Evolutionary conservation across 64 coral and sea anemone species (phyloP), one percentile per base, ranked within the genome.

Genomic region (Orbicella faveolata): DNA sequence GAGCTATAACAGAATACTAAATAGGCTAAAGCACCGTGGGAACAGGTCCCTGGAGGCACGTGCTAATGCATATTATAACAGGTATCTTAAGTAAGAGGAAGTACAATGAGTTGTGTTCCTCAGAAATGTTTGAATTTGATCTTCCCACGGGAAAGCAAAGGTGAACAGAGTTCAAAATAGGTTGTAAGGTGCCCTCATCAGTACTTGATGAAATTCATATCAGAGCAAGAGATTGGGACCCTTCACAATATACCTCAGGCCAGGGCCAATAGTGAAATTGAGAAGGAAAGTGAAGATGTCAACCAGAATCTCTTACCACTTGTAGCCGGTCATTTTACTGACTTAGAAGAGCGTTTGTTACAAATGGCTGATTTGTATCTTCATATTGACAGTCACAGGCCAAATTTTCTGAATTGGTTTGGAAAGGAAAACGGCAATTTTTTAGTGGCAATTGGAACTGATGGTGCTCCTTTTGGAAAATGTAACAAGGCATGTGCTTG

Each of bases 61-160:
- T n/a, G n/a, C n/a, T n/a, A n/a, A n/a, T n/a, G n/a, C n/a, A n/a
- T n/a, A n/a, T n/a, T n/a, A n/a, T n/a, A n/a, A n/a, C n/a, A n/a
- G 87, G 87, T 74, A 87, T 94, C 21, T 62, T 94, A 89, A 94
- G 92, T 48, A 94, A 94, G 23, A 94, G 88, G 77, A 94, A 94
- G 39, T 94, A 90, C 63, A 78, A 59, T 90, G 63, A 57, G 75
- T 52, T 94, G 79, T 79, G 75, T 78, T 90, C 87, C 35, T 79
- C 92, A 19, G 81, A 94, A 94, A 86, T 83, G 63, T 86, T 85
- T 84, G 75, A 90, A 11, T 94, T 86, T 87, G 81, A 79, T 87
- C n/a, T 87, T 10, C 20, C 34, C 72, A 93, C 65, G 39, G 61
- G 76, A 75, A 93, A 93, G 80, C 75, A 62, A 75, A 41, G 77